These are phyloP conservation scores for Gallinago paraguaiae DNA, from an alignment of 2,113 vertebrate genomes.

Conservation along the genomic window DNA sequence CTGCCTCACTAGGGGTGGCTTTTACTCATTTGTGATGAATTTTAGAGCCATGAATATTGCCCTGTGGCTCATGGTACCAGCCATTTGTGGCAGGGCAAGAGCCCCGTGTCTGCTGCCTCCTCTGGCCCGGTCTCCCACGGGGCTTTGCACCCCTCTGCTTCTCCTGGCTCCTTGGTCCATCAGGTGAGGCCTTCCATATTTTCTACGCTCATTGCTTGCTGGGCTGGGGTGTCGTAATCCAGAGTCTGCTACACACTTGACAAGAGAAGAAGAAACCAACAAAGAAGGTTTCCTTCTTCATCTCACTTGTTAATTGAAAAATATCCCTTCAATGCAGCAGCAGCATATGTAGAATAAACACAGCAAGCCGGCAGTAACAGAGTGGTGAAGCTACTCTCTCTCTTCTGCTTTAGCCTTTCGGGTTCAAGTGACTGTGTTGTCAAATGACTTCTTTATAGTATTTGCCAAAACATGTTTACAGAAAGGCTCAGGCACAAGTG, in stretches of 20 bases:
- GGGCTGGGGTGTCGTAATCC: background rate
- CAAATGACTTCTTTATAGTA: background rate
- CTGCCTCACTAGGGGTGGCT: background rate
- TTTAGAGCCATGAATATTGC: background rate
- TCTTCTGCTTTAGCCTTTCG: slow-evolving; percentile 41
- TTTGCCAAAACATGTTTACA: slow-evolving; percentile 5
- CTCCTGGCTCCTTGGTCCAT: background rate
- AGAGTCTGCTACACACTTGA: background rate
- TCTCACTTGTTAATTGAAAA: slow-evolving; percentile 73
- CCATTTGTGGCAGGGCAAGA: background rate
- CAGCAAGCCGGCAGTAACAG: slow-evolving; percentile 21
- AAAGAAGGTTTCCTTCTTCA: slow-evolving; percentile 44
- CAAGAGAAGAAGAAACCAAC: background rate
- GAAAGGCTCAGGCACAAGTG: background rate
- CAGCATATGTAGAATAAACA: slow-evolving; percentile 61
- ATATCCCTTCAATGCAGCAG: slow-evolving; percentile 66
- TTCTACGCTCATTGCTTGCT: background rate
- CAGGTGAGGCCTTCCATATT: background rate
- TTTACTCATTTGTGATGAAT: background rate
- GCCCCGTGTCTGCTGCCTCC: background rate
- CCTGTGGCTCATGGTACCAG: background rate
- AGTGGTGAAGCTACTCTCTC: slow-evolving; percentile 6
- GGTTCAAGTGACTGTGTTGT: background rate
- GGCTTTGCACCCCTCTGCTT: background rate
- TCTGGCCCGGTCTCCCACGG: no score